Base-by-base conservation (phyloP, 2,113 vertebrate species). In the Mormoops blainvillei region DNA sequence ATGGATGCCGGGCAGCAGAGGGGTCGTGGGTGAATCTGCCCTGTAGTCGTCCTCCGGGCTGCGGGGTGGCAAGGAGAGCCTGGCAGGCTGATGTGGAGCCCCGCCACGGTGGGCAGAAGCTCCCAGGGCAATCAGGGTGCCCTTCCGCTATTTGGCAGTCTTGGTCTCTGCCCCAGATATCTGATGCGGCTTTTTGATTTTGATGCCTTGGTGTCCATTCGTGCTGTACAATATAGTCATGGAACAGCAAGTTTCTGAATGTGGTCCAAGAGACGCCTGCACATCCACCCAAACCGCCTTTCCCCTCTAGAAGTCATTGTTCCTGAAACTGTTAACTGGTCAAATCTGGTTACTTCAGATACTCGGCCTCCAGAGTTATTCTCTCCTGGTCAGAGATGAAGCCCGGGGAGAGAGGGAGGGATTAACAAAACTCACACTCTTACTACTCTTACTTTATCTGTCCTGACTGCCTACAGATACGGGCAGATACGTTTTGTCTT, bases 201-300 rank as follows among this genome's bases (percentile, higher is more conserved):
- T 99, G 96, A 99, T 98, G 97, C 99, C 99, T 97, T 99, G 99
- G 82, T 99, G 98, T 91, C 99, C 99, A 63, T 99, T 99, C 98
- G 99, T 99, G 98, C 98, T 99, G 95, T 99, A 63, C 16, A 15
- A 88, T 4, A 26, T 99, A 97, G 99, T 99, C 97, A 99, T 98
- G 99, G 99, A 99, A 99, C 99, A 98, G 98, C 99, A 98, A 99
- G 99, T 99, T 99, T 99, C 86, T 99, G 99, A 97, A 99, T 96
- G 98, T 99, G 94, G 98, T 99, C 98, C 99, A 99, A 97, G 99
- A 74, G 98, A 99, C 76, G 98, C 98, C 93, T 99, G 98, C 93
- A 99, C 99, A 93, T 99, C 99, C 98, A 94, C 93, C 95, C 97
- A 97, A 97, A 97, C 93, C 97, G 92, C 95, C 86, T 98, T 98